Percentiles rank a stretch among this genome's conserved stretches.
phyloP scores from a whole-genome alignment of 1,140 invertebrate species.

The Drosophila novamexicana region DNA sequence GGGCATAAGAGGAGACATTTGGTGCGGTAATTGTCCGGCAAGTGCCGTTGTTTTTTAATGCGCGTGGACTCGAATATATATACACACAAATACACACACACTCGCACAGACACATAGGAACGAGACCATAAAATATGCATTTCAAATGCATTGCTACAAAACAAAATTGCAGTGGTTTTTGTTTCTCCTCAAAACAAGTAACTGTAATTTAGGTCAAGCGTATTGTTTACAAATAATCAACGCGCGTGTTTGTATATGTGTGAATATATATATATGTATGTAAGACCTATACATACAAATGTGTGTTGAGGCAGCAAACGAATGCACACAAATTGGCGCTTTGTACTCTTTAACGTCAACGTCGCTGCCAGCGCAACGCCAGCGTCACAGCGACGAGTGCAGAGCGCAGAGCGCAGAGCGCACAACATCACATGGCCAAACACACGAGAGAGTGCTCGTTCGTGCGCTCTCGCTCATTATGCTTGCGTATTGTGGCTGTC shows the following conservation, averaged over 20 bases:
- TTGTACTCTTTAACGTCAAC: constrained; percentile 41
- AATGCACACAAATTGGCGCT: constrained; percentile 23
- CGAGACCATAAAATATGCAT: constrained; percentile 66
- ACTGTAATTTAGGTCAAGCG: constrained; percentile 84
- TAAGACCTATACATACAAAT: constrained; percentile 17
- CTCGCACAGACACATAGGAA: neutral
- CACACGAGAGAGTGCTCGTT: constrained; percentile 8
- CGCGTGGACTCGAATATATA: neutral
- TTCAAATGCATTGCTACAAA: constrained; percentile 59
- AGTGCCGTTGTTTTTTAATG: constrained; percentile 43
- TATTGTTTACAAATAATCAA: constrained; percentile 84
- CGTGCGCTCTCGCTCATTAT: constrained; percentile 49
- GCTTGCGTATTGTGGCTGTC: constrained; percentile 41
- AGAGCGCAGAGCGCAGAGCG: constrained; percentile 3
- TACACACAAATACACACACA: constrained; percentile 1
- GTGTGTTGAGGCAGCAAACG: constrained; percentile 18
- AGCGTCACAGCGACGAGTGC: constrained; percentile 22
- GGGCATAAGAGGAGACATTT: neutral
- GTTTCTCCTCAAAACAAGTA: constrained; percentile 73
- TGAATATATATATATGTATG: constrained; percentile 13
- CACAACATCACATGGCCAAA: constrained; percentile 27
- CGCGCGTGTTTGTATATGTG: constrained; percentile 34
- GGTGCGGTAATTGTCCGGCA: constrained; percentile 36
- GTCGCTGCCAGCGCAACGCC: constrained; percentile 4
- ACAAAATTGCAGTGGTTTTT: constrained; percentile 56